Evolutionary conservation across 2,888 invertebrate genomes (phyloP).

Genomic region (Dynastes maya): DNA sequence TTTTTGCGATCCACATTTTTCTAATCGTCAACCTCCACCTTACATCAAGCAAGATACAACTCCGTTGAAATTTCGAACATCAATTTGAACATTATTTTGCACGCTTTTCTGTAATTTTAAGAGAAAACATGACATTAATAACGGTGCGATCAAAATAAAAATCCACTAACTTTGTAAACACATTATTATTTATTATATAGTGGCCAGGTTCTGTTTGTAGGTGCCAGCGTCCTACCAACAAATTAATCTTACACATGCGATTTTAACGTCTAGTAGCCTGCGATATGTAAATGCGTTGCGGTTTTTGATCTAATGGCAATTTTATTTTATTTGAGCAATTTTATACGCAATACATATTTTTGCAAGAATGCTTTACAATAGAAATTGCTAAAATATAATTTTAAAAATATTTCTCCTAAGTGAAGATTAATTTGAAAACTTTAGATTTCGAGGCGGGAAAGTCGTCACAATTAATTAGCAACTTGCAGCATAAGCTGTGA

Average conservation of each 20-base stretch:
- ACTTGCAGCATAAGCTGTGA: too few species aligned
- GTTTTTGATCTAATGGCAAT: neutral
- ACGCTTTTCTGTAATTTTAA: slow-evolving; percentile 11
- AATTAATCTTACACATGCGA: slow-evolving; percentile 8
- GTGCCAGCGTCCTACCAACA: slow-evolving; percentile 11
- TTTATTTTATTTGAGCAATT: too few species aligned
- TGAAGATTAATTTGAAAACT: too few species aligned
- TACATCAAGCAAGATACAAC: slow-evolving; percentile 7
- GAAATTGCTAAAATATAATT: too few species aligned
- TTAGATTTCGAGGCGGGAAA: too few species aligned
- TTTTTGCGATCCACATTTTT: slow-evolving; percentile 7
- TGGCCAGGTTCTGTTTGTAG: neutral
- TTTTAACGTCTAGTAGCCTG: neutral
- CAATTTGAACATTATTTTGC: slow-evolving; percentile 23
- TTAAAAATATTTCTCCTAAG: too few species aligned
- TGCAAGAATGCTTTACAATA: too few species aligned
- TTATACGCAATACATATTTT: too few species aligned
- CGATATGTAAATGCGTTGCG: neutral
- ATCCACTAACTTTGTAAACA: slow-evolving; percentile 39
- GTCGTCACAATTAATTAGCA: too few species aligned
- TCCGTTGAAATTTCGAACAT: slow-evolving; percentile 22
- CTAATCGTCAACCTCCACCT: neutral
- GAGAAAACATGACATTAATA: slow-evolving; percentile 38
- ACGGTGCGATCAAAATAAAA: slow-evolving; percentile 15
- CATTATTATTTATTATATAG: slow-evolving; percentile 14